Evolutionary conservation across 2,888 invertebrate genomes (phyloP).

Genomic region (Cheilosia variabilis): DNA sequence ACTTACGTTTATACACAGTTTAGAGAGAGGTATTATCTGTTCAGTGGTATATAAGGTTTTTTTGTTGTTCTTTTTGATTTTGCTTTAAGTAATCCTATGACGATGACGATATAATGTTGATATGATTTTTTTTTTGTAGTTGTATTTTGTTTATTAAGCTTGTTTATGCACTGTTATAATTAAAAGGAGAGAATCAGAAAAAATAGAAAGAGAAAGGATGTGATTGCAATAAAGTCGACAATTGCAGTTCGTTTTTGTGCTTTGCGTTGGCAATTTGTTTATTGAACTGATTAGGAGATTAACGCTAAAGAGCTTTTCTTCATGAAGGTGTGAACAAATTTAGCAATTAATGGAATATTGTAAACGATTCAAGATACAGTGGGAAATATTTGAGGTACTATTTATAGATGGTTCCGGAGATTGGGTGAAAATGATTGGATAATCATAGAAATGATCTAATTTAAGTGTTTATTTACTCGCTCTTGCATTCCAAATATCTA

Average conservation of each 20-base stretch:
- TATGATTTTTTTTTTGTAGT: background rate
- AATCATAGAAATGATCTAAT: no score
- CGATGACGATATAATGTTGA: conserved; percentile 30
- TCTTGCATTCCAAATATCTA: no score
- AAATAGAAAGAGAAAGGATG: conserved; percentile 13
- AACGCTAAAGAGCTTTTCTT: conserved; percentile 25
- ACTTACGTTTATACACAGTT: conserved; percentile 14
- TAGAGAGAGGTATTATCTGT: conserved; percentile 44
- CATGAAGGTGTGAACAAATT: conserved; percentile 25
- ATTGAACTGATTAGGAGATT: conserved; percentile 39
- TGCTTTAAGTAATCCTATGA: conserved; percentile 11
- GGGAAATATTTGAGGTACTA: conserved; percentile 19
- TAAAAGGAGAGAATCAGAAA: background rate
- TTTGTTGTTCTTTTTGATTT: background rate
- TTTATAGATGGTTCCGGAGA: background rate
- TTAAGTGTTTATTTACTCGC: no score
- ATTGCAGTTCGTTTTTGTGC: conserved; percentile 30
- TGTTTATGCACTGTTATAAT: background rate
- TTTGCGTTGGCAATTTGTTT: conserved; percentile 28
- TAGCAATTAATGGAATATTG: conserved; percentile 5
- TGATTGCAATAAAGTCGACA: conserved; percentile 17
- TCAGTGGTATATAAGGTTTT: conserved; percentile 26
- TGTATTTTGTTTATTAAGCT: background rate
- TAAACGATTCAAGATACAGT: background rate
- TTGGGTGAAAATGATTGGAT: no score